Evolutionary conservation across 2,797 vertebrate species (phyloP).

Genomic region (Aulostomus chinensis): DNA sequence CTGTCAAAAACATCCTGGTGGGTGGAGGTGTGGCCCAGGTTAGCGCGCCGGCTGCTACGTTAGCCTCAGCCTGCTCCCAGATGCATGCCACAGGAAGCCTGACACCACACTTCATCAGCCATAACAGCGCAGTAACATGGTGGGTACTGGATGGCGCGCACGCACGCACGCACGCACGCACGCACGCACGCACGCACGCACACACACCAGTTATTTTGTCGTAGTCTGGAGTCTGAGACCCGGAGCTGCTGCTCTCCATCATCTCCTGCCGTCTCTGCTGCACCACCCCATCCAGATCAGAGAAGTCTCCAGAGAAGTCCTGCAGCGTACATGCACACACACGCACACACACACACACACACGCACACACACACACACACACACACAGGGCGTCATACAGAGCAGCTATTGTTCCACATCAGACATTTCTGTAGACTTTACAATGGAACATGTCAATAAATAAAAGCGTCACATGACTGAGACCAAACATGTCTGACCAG

Average conservation of each 20-base stretch:
- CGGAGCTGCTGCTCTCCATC: constrained; percentile 91
- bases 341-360: constrained; percentile 7
- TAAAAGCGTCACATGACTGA: too few species aligned
- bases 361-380: not conserved
- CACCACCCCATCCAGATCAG: constrained; percentile 86
- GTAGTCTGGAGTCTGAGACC: constrained; percentile 91
- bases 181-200: constrained; percentile 7
- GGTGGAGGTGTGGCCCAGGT: not conserved
- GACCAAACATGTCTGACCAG: constrained; percentile 88
- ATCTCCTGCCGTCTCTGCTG: constrained; percentile 81
- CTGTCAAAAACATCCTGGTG: not conserved
- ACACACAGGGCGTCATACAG: not conserved
- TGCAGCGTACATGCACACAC: constrained; percentile 45
- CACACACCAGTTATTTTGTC: constrained; percentile 86
- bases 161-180: constrained; percentile 4
- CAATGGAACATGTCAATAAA: constrained; percentile 26
- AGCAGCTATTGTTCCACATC: constrained; percentile 21
- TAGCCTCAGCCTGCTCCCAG: too few species aligned
- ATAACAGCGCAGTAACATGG: too few species aligned
- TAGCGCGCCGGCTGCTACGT: too few species aligned
- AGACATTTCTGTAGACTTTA: constrained; percentile 13
- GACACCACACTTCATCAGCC: too few species aligned
- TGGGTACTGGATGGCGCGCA: too few species aligned
- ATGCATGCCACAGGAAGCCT: too few species aligned
- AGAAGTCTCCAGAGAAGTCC: constrained; percentile 87